Conservation (phyloP, 2,888 invertebrate genomes). For the Leptopilina drosophilae region DNA sequence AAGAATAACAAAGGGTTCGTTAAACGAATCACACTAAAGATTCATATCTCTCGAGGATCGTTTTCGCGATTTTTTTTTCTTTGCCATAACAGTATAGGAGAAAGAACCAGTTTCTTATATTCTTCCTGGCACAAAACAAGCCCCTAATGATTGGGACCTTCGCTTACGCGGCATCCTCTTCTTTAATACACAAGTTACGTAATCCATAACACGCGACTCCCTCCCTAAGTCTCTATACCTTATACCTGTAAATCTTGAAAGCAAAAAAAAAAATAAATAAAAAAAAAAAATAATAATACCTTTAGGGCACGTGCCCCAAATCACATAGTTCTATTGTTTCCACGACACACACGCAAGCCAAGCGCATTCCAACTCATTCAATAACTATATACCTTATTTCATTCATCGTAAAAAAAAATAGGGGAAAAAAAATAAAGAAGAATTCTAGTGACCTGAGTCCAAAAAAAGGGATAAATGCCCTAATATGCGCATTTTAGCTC, state of each 20-base stretch:
- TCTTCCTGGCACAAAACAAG: not conserved
- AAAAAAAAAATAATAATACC: not conserved
- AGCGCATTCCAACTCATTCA: too few relatives aligned
- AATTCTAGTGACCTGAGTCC: not conserved
- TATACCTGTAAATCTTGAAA: conserved; percentile 27
- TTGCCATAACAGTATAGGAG: conserved; percentile 17
- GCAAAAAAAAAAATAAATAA: too few relatives aligned
- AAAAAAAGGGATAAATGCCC: conserved; percentile 13
- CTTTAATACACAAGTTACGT: not conserved
- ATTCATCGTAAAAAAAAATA: too few relatives aligned
- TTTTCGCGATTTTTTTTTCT: conserved; percentile 7
- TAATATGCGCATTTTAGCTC: not conserved
- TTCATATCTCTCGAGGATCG: conserved; percentile 11
- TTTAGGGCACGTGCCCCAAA: conserved; percentile 30
- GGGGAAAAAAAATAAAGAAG: not conserved
- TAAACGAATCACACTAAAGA: conserved; percentile 15
- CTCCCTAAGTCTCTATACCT: not conserved
- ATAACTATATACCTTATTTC: too few relatives aligned
- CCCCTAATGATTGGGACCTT: conserved; percentile 18
- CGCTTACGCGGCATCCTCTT: not conserved
- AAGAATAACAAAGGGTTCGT: conserved; percentile 37
- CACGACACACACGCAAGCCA: not conserved
- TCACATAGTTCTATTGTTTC: conserved; percentile 14
- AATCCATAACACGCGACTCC: conserved; percentile 17
- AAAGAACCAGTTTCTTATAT: conserved; percentile 35